A percentile compares a stretch with the other conserved stretches of the same genome.
Evolutionary conservation across 2,888 invertebrate genomes (phyloP).

Genomic region (Cylloceria caligata): DNA sequence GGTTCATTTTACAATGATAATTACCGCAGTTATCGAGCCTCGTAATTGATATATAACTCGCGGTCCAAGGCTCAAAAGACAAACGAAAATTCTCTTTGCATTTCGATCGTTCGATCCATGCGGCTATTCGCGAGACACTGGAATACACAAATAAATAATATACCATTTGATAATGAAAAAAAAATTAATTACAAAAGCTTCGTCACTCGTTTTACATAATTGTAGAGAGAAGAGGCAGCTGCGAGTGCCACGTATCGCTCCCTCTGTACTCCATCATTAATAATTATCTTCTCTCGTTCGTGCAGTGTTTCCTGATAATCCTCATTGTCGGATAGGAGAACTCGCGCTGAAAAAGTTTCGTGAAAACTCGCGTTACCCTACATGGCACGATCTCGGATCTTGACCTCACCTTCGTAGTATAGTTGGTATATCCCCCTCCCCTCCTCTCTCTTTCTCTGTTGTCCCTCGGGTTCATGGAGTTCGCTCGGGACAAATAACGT

Average conservation of each 20-base stretch:
- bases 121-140: too few species aligned
- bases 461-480: slow-evolving; percentile 61
- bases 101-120: too few species aligned
- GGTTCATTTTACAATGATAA: too few species aligned
- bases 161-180: not conserved
- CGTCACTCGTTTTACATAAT: slow-evolving; percentile 11
- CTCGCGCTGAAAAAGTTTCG: slow-evolving; percentile 8
- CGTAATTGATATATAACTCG: too few species aligned
- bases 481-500: slow-evolving; percentile 44
- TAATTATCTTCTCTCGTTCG: slow-evolving; percentile 10
- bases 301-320: slow-evolving; percentile 4
- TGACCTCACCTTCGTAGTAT: slow-evolving; percentile 62
- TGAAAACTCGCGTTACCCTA: slow-evolving; percentile 23
- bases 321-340: not conserved
- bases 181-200: slow-evolving; percentile 8
- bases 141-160: not conserved
- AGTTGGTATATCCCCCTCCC: slow-evolving; percentile 30
- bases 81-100: too few species aligned
- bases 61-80: too few species aligned
- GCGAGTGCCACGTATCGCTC: not conserved
- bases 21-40: too few species aligned
- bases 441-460: too few species aligned
- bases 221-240: slow-evolving; percentile 6
- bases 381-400: slow-evolving; percentile 58
- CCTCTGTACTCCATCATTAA: slow-evolving; percentile 3